Conservation (phyloP, 2,888 invertebrate genomes). For the Hyles lineata region DNA sequence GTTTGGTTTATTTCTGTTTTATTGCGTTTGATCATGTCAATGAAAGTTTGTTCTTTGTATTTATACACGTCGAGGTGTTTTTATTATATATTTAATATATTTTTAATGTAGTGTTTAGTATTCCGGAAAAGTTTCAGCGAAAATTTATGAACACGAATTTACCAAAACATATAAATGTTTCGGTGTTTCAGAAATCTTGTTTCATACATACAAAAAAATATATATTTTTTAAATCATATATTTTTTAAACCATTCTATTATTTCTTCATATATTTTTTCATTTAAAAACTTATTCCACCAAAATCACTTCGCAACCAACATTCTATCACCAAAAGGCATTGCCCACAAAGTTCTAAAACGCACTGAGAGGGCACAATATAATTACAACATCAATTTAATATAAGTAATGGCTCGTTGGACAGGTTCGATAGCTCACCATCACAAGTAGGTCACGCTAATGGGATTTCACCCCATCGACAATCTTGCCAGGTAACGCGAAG, state of each 20-base stretch:
- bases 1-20: too few species aligned
- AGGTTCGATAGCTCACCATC: neutral
- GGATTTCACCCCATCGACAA: constrained; percentile 18
- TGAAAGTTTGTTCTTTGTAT: neutral
- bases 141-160: neutral
- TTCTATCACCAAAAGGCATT: too few species aligned
- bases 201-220: too few species aligned
- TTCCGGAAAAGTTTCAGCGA: neutral
- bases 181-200: too few species aligned
- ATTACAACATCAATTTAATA: neutral
- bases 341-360: neutral
- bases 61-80: neutral
- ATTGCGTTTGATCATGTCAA: neutral
- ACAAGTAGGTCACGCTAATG: constrained; percentile 19
- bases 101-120: too few species aligned
- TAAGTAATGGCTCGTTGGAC: constrained; percentile 1
- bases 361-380: neutral
- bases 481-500: neutral
- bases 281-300: neutral
- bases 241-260: too few species aligned
- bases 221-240: too few species aligned
- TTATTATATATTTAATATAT: too few species aligned
- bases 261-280: too few species aligned
- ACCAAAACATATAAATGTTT: too few species aligned
- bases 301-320: too few species aligned